Evolutionary conservation across 2,888 invertebrate species (phyloP), one percentile per base, ranked within the genome.

Genomic region (Ichneumon xanthorius): DNA sequence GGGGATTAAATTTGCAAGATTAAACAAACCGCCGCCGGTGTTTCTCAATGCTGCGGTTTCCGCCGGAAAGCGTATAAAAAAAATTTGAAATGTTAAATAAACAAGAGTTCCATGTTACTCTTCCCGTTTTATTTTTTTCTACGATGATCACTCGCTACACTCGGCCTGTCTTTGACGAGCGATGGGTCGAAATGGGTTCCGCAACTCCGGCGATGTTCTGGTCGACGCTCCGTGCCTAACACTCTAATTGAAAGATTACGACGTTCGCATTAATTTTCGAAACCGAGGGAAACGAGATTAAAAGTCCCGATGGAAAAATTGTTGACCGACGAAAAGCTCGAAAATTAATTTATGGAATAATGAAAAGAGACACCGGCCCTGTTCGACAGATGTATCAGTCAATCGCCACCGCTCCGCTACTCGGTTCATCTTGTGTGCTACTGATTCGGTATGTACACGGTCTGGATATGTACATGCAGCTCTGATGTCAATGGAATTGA

Each of bases 161-260:
- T 22, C 7, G 19, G 0, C 14, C 30, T 50, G 75, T 50, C 45
- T 65, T 16, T 65, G 75, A 75, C 50, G 48, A 9, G 26, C 19
- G 22, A 50, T 16, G 63, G 33, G 9, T 7, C 19, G 6, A 14
- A 48, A 73, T 14, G 45, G 45, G 9, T 45, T 58, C 61, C 3
- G 26, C 16, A 45, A 58, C 22, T 63, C 11, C 16, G 16, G 33
- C 61, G 5, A 33, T 61, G 61, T 14, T 11, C 77, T 40, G 58
- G 72, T 80, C 61, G 73, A 71, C 45, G 78, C 72, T 88, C 78
- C 89, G 90, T 90, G 88, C 87, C 87, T 85, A 85, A 88, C 89
- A 87, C 86, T 89, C 88, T 88, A 89, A 90, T 89, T 88, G 89
- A 79, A 84, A 87, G 90, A 89, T 90, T 90, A 89, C 87, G 71